Evolutionary conservation across 2,113 vertebrate genomes (phyloP).

Genomic region (Ceuthmochares aereus): DNA sequence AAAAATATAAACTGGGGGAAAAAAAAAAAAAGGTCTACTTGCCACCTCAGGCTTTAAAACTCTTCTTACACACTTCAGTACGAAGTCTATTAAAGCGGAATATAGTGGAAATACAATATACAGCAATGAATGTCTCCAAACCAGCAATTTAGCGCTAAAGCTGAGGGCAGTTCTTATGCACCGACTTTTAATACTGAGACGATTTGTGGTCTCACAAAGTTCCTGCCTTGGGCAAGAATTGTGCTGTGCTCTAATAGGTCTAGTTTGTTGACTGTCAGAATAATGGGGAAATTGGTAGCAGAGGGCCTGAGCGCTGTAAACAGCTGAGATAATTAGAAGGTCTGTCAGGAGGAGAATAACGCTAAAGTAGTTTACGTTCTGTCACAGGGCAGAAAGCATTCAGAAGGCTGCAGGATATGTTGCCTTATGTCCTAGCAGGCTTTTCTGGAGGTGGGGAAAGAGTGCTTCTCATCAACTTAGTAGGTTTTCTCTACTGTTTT

Average conservation of each 20-base stretch:
- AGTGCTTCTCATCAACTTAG: rapidly evolving
- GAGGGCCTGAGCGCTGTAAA: constrained; percentile 84
- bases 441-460: background rate
- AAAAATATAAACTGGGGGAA: constrained; percentile 69
- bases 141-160: constrained; percentile 82
- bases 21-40: constrained; percentile 12
- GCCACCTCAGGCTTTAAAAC: constrained; percentile 79
- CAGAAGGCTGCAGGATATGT: constrained; percentile 1
- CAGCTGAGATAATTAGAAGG: constrained; percentile 91
- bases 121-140: constrained; percentile 79
- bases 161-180: constrained; percentile 86
- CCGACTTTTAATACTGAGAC: constrained; percentile 87
- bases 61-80: constrained; percentile 77
- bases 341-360: constrained; percentile 78
- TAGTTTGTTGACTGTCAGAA: constrained; percentile 91
- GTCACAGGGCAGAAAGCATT: constrained; percentile 36
- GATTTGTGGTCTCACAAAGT: constrained; percentile 85
- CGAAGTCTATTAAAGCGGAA: constrained; percentile 83
- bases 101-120: constrained; percentile 82
- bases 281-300: constrained; percentile 89
- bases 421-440: background rate
- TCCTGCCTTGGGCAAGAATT: constrained; percentile 83
- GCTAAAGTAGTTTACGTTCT: constrained; percentile 60
- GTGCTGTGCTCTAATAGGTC: constrained; percentile 84
- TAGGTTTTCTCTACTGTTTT: background rate